A percentile compares a stretch with the other conserved stretches of the same genome.
These are phyloP conservation scores for Silurus glanis DNA, from an alignment of 2,113 vertebrate genomes.

Conservation along the genomic window DNA sequence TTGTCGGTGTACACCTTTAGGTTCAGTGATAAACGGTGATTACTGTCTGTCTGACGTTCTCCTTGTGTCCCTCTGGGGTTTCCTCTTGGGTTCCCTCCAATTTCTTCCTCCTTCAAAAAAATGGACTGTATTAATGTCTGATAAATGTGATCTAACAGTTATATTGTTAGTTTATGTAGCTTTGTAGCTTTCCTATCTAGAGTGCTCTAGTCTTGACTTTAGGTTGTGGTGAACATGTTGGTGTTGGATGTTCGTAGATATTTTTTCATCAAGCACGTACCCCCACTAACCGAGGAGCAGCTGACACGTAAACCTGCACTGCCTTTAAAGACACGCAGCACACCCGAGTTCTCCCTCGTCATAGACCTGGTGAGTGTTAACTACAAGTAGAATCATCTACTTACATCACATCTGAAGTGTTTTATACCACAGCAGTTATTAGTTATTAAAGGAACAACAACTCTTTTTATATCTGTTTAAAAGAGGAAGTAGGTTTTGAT, in stretches of 20 bases:
- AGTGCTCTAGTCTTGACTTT: background rate
- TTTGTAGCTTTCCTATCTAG: background rate
- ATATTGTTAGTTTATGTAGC: background rate
- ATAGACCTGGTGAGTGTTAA: conserved; percentile 85
- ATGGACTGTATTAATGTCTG: background rate
- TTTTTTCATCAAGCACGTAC: conserved; percentile 98
- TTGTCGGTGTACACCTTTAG: background rate
- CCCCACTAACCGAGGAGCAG: conserved; percentile 95
- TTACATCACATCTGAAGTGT: background rate
- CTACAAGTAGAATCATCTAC: background rate
- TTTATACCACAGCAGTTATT: background rate
- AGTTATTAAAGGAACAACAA: background rate
- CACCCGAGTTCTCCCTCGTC: conserved; percentile 96
- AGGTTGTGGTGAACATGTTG: background rate
- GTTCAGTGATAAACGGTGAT: background rate
- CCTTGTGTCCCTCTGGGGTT: background rate
- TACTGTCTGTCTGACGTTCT: background rate
- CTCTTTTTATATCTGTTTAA: conserved; percentile 3
- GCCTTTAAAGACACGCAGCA: conserved; percentile 97
- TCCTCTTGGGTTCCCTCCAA: background rate
- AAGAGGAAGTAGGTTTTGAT: too few relatives aligned
- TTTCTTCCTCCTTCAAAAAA: background rate
- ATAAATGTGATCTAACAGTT: background rate
- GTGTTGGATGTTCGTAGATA: conserved; percentile 51
- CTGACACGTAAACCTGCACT: conserved; percentile 95